Base-by-base conservation (phyloP, 2,888 invertebrate genomes). In the Xiphydria camelus region DNA sequence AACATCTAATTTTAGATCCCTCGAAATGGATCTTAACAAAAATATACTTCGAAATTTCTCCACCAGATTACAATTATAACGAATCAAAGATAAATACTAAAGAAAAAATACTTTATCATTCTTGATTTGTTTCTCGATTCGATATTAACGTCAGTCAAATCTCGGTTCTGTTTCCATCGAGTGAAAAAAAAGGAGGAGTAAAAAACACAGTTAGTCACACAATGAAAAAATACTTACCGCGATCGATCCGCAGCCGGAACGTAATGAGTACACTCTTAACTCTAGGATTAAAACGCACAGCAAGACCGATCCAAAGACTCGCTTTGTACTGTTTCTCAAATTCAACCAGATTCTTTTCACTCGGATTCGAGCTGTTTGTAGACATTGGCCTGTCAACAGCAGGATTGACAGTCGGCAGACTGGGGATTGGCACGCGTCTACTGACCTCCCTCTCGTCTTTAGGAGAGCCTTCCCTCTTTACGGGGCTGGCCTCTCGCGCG, bases 381-480 rank as follows among this genome's bases (percentile, higher is more conserved):
- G 70, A 73, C 69, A 73, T 70, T 71, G 69, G 65, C 54, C 57
- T 62, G 57, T 59, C 59, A 55, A 54, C 44, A 31, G 43, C 42
- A 43, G 50, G 49, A 49, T 55, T 53, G 53, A 57, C 56, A 61
- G 55, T 55, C 48, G 53, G 47, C 55, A 53, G 49, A 45, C 10
- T n/a, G n/a, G n/a, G n/a, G n/a, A n/a, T n/a, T n/a, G n/a, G 47
- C 40, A 41, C 46, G 46, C 22, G 49, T 67, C 61, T 74, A 73
- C 75, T 75, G 74, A 75, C 75, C 75, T 75, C 75, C 71, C 73
- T 68, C 55, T 75, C 73, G 62, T 62, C 61, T 61, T 57, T 61
- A 62, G 71, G 70, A 63, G 68, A 63, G 53, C 58, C 59, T 45
- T 61, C 67, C 49, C 51, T 57, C 44, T 38, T 55, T 55, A 32